Conservation (phyloP, 2,113 vertebrate species). For the Mormoops blainvillei region DNA sequence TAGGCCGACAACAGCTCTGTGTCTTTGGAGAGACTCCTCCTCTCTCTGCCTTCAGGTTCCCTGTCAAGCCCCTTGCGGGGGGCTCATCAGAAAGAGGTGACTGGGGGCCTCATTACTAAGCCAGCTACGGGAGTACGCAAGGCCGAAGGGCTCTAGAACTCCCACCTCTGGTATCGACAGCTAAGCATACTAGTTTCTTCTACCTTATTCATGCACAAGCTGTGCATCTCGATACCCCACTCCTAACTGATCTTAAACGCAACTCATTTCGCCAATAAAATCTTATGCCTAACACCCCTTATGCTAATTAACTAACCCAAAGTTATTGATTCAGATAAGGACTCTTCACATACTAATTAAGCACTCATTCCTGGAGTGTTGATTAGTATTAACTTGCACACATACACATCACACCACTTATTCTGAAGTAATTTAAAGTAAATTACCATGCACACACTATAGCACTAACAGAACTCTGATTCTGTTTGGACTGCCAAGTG, state of each 20-base stretch:
- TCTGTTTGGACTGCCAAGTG: slow-evolving; percentile 42
- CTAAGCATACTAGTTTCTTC: neutral
- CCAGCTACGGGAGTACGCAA: neutral
- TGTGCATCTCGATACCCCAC: neutral
- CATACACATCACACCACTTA: slow-evolving; percentile 12
- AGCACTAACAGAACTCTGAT: slow-evolving; percentile 1
- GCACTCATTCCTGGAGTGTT: slow-evolving; percentile 32
- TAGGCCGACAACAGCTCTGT: neutral
- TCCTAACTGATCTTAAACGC: neutral
- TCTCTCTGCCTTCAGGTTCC: neutral
- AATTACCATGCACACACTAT: slow-evolving; percentile 13
- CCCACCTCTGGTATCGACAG: neutral
- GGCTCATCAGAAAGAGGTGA: neutral
- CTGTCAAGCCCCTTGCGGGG: neutral
- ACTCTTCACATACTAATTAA: slow-evolving; percentile 64
- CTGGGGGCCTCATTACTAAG: neutral
- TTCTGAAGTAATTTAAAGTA: slow-evolving; percentile 29
- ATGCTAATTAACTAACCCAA: slow-evolving; percentile 46
- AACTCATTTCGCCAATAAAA: slow-evolving; percentile 42
- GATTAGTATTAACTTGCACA: slow-evolving; percentile 44
- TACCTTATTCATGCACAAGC: neutral
- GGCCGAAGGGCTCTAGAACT: neutral
- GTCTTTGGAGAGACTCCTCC: neutral
- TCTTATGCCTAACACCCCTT: neutral
- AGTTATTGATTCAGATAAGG: slow-evolving; percentile 55